These are phyloP conservation scores for Mormyrus proboscirostris DNA, from an alignment of 2,797 vertebrate genomes.

Conservation along the genomic window DNA sequence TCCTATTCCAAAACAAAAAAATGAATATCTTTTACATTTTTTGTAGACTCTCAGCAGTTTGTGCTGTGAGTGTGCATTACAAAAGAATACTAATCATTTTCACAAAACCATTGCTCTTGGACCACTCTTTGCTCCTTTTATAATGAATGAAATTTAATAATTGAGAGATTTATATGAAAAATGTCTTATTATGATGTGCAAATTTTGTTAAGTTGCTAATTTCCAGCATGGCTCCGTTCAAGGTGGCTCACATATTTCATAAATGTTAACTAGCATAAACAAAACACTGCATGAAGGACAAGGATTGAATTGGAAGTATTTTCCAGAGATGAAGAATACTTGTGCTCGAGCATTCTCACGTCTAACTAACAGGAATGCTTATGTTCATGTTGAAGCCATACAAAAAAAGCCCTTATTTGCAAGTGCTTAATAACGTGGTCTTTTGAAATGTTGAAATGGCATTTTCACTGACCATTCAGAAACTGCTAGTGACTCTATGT, in stretches of 20 bases:
- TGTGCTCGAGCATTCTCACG: neutral
- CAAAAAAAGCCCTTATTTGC: neutral
- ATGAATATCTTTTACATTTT: neutral
- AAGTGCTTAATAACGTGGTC: neutral
- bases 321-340: neutral
- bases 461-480: neutral
- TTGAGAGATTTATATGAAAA: neutral
- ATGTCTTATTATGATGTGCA: neutral
- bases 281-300: neutral
- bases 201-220: neutral
- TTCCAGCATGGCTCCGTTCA: neutral
- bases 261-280: neutral
- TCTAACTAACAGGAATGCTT: neutral
- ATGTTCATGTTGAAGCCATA: neutral
- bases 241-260: neutral
- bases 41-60: neutral
- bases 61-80: neutral
- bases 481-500: neutral
- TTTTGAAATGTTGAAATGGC: neutral
- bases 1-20: neutral
- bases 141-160: neutral
- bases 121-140: neutral
- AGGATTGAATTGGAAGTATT: neutral
- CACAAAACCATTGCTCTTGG: neutral
- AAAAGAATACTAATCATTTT: neutral